A percentile compares a stretch with the other conserved stretches of the same genome.
Conservation (phyloP, 1,140 invertebrate genomes). For the Conus ventricosus region DNA sequence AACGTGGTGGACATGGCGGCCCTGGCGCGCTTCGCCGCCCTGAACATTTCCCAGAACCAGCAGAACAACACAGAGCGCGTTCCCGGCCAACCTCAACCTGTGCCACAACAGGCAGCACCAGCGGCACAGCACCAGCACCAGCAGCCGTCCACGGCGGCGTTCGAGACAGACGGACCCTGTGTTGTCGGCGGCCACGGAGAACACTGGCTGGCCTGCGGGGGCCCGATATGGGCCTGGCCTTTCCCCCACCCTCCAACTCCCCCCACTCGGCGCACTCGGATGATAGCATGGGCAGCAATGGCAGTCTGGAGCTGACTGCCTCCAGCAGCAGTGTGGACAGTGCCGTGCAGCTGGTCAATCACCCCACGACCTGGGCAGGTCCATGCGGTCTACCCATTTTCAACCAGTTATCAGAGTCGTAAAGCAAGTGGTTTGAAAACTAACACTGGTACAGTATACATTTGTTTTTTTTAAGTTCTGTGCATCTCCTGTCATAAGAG, state of each 20-base stretch:
- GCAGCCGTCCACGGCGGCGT: conserved; percentile 29
- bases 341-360: conserved; percentile 46
- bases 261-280: conserved; percentile 62
- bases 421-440: background rate
- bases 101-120: background rate
- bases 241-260: conserved; percentile 56
- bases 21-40: conserved; percentile 50
- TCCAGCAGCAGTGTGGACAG: conserved; percentile 40
- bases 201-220: background rate
- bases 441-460: background rate
- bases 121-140: background rate
- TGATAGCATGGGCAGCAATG: conserved; percentile 58
- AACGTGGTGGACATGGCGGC: conserved; percentile 47
- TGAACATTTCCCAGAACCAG: conserved; percentile 55
- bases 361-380: conserved; percentile 59
- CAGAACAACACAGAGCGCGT: conserved; percentile 34
- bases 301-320: conserved; percentile 42
- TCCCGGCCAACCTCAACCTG: conserved; percentile 36
- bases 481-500: background rate
- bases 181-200: background rate
- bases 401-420: conserved; percentile 46
- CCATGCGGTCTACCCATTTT: conserved; percentile 67
- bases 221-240: background rate
- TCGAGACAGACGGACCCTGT: conserved; percentile 39
- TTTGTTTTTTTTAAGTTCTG: background rate